Percentiles rank a stretch among this genome's conserved stretches.
phyloP scores from a whole-genome alignment of 2,888 invertebrate genomes.

The Cephus pulcher region DNA sequence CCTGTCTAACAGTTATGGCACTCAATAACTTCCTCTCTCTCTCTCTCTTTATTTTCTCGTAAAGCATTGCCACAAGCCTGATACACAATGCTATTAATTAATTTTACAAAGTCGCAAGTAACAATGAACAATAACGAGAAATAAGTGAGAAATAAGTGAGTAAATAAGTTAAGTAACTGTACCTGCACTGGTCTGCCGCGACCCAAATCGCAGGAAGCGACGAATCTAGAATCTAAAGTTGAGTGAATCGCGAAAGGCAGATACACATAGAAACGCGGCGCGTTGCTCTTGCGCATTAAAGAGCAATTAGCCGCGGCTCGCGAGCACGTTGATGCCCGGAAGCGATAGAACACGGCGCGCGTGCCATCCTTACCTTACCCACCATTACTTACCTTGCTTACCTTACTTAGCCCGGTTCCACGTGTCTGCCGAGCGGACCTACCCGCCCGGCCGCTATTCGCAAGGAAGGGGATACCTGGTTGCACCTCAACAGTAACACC shows the following conservation, averaged over 20 bases:
- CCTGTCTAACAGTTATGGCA: not conserved
- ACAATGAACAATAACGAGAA: not conserved
- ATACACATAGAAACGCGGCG: constrained; percentile 51
- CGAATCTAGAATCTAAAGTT: constrained; percentile 29
- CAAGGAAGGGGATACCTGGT: not conserved
- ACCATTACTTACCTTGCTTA: constrained; percentile 39
- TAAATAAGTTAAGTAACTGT: not conserved
- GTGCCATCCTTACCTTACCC: constrained; percentile 58
- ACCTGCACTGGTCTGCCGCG: not conserved
- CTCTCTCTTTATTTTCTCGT: not conserved
- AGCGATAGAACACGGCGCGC: constrained; percentile 63
- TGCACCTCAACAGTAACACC: not conserved
- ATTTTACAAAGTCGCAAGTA: not conserved
- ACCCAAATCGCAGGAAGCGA: constrained; percentile 2
- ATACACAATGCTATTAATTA: not conserved
- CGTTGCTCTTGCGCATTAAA: constrained; percentile 56
- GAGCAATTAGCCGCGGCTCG: constrained; percentile 64
- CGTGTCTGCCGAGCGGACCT: not conserved
- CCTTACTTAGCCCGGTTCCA: constrained; percentile 13
- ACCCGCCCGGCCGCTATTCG: not conserved
- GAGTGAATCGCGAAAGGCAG: constrained; percentile 29
- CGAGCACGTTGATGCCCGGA: constrained; percentile 65
- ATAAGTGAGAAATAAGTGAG: not conserved
- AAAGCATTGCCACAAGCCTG: not conserved
- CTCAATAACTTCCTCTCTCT: not conserved